Conservation (phyloP, 2,888 invertebrate genomes). For the Thymelicus lineola region DNA sequence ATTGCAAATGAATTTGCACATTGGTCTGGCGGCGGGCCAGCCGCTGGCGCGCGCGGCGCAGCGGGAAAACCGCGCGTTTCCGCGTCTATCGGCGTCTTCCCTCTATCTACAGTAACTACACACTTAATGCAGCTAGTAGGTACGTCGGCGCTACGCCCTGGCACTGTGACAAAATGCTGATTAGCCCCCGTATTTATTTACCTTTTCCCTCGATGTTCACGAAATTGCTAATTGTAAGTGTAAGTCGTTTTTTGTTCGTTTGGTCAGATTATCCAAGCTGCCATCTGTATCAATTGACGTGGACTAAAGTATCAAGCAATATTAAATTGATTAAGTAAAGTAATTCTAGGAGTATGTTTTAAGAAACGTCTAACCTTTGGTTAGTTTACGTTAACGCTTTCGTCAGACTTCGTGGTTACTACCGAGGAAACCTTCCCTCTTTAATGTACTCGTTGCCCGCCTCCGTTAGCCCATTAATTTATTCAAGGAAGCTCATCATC, state of each 20-base stretch:
- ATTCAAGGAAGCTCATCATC: neutral
- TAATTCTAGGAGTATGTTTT: too few species aligned
- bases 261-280: too few species aligned
- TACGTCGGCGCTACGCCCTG: constrained; percentile 28
- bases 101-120: neutral
- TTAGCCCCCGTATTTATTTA: constrained; percentile 39
- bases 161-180: constrained; percentile 38
- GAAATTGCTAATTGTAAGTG: neutral
- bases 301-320: neutral
- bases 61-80: constrained; percentile 47
- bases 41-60: constrained; percentile 50
- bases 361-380: too few species aligned
- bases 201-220: constrained; percentile 39
- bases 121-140: neutral
- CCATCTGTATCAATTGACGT: too few species aligned
- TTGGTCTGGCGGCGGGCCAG: constrained; percentile 68
- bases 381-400: neutral
- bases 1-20: constrained; percentile 77
- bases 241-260: neutral
- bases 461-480: neutral
- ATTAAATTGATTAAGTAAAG: too few species aligned
- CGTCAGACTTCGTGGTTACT: neutral
- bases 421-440: neutral
- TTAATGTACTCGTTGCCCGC: neutral
- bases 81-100: neutral